These are phyloP conservation scores for Pseudopipra pipra DNA, from an alignment of 2,113 vertebrate genomes.

Conservation along the genomic window DNA sequence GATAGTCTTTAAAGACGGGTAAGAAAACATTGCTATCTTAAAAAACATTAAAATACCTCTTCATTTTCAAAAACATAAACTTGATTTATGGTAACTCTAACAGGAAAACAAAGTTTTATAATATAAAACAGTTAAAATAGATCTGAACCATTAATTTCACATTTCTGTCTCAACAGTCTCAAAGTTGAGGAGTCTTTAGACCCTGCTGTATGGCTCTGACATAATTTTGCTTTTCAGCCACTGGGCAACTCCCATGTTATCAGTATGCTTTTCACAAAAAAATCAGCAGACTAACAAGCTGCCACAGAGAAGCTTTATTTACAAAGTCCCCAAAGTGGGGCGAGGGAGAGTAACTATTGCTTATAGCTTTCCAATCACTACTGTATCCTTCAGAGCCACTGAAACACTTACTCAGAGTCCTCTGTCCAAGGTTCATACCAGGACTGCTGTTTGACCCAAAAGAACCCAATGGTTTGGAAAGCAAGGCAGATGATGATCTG, in stretches of 20 bases:
- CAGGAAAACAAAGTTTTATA: not conserved
- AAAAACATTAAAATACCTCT: not conserved
- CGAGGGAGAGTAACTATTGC: not conserved
- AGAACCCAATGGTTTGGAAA: slow-evolving; percentile 89
- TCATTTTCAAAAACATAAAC: not conserved
- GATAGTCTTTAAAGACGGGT: not conserved
- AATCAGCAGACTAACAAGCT: not conserved
- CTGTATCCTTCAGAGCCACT: not conserved
- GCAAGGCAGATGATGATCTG: slow-evolving; percentile 92
- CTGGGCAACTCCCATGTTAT: not conserved
- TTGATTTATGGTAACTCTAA: not conserved
- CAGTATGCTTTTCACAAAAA: not conserved
- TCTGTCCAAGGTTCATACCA: slow-evolving; percentile 86
- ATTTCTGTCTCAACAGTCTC: not conserved
- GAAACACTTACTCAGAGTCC: slow-evolving; percentile 81
- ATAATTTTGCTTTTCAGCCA: not conserved
- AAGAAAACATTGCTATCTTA: not conserved
- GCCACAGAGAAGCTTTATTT: not conserved
- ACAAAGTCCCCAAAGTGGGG: not conserved
- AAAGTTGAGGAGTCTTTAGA: not conserved
- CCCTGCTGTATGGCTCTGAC: not conserved
- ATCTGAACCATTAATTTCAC: not conserved
- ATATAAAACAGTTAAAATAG: not conserved
- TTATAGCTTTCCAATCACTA: not conserved
- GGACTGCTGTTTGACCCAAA: slow-evolving; percentile 84